A percentile compares a stretch with the other conserved stretches of the same genome.
phyloP scores from a whole-genome alignment of 2,797 vertebrate species.

The Taenioides sp. region DNA sequence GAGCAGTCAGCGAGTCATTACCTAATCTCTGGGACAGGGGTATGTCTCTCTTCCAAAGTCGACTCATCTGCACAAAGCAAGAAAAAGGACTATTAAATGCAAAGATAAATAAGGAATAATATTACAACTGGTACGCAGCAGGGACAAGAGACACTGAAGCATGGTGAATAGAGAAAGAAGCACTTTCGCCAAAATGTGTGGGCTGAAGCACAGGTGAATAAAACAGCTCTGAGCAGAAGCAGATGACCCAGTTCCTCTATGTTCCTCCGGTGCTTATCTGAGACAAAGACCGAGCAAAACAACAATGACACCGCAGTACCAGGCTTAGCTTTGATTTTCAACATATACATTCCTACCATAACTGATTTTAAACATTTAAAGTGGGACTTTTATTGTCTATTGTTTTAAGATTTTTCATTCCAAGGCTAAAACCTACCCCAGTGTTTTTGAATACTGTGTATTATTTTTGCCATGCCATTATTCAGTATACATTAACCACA shows the following conservation, averaged over 20 bases:
- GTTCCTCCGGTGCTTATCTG: constrained; percentile 22
- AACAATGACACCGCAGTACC: constrained; percentile 2
- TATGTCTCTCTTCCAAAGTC: constrained; percentile 55
- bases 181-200: constrained; percentile 17
- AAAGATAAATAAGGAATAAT: constrained; percentile 8
- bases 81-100: background rate
- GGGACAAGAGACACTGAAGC: constrained; percentile 33
- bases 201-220: constrained; percentile 22
- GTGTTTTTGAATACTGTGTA: background rate
- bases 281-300: constrained; percentile 10
- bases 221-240: constrained; percentile 43
- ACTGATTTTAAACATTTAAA: background rate
- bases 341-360: too few species aligned
- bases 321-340: background rate
- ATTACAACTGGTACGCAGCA: background rate
- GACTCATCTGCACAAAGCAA: constrained; percentile 62
- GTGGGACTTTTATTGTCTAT: too few species aligned
- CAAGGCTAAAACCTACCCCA: background rate
- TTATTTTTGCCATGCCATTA: background rate
- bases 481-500: background rate
- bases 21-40: constrained; percentile 73
- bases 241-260: constrained; percentile 58
- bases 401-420: background rate
- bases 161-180: constrained; percentile 29
- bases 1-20: constrained; percentile 69